Percentiles rank a stretch among this genome's conserved stretches.
Conservation (phyloP, 2,888 invertebrate species). For the Hirudinaria manillensis region DNA sequence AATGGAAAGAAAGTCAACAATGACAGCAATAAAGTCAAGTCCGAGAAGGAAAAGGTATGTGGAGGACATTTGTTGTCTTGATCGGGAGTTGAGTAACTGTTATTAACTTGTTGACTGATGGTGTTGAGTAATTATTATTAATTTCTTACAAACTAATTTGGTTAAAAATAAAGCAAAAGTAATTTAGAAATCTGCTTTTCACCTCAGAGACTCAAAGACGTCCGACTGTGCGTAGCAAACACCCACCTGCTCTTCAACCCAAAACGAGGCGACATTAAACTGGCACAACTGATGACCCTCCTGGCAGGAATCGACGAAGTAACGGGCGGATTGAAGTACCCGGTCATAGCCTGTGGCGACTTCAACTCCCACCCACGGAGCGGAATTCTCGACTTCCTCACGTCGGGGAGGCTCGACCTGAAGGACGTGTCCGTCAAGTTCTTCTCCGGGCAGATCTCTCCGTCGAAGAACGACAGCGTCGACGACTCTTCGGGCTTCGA, state of each 20-base stretch:
- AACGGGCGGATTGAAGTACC: slow-evolving; percentile 58
- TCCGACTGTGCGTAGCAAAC: slow-evolving; percentile 56
- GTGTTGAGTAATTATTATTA: not conserved
- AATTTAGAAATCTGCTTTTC: not conserved
- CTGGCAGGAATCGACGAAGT: slow-evolving; percentile 71
- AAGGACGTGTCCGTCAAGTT: slow-evolving; percentile 44
- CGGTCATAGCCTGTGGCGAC: slow-evolving; percentile 84
- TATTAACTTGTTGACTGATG: too few relatives aligned
- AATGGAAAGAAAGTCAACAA: not conserved
- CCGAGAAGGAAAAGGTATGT: too few relatives aligned
- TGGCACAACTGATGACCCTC: slow-evolving; percentile 78
- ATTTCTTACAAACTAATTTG: not conserved
- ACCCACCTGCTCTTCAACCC: slow-evolving; percentile 93
- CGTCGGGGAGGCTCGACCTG: slow-evolving; percentile 61
- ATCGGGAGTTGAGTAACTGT: not conserved
- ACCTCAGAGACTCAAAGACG: slow-evolving; percentile 2
- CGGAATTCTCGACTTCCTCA: slow-evolving; percentile 66
- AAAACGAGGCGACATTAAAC: slow-evolving; percentile 75
- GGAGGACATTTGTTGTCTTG: not conserved
- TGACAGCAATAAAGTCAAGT: too few relatives aligned
- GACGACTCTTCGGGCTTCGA: slow-evolving; percentile 39
- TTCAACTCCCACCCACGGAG: slow-evolving; percentile 77
- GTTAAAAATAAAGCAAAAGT: not conserved
- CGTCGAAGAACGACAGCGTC: slow-evolving; percentile 23
- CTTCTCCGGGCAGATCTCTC: slow-evolving; percentile 51